A percentile compares a stretch with the other conserved stretches of the same genome.
phyloP scores from a whole-genome alignment of 2,888 invertebrate genomes.

The Sylvicola cinctus region DNA sequence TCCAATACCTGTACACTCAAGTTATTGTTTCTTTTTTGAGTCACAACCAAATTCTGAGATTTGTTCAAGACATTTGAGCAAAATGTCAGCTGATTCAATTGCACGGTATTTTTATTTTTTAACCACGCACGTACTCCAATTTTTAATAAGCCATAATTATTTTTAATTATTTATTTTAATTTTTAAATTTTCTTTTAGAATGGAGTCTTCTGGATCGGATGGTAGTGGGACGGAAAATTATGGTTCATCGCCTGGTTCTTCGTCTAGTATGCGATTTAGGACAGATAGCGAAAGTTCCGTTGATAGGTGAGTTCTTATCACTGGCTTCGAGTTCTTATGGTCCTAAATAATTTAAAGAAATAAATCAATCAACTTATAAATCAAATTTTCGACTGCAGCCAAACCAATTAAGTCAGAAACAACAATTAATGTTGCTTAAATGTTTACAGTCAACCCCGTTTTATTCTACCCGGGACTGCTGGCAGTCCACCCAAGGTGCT shows the following conservation, averaged over 20 bases:
- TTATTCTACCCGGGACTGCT: constrained; percentile 21
- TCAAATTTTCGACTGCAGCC: background rate
- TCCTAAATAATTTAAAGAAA: background rate
- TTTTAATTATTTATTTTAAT: no score
- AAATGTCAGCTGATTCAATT: constrained; percentile 7
- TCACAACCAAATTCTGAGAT: no score
- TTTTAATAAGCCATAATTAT: no score
- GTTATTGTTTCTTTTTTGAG: no score
- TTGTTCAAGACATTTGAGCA: no score
- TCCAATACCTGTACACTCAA: no score
- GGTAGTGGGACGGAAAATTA: constrained; percentile 8
- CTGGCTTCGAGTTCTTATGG: background rate
- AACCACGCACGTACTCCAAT: no score
- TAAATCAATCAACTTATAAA: background rate
- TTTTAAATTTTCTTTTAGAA: constrained; percentile 10
- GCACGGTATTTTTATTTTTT: constrained; percentile 4
- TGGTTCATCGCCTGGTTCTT: constrained; percentile 10
- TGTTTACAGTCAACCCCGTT: constrained; percentile 9
- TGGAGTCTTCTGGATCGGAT: constrained; percentile 12
- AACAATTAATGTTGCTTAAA: background rate
- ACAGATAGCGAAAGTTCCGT: constrained; percentile 22
- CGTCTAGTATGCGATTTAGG: constrained; percentile 12
- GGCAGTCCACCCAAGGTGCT: constrained; percentile 25
- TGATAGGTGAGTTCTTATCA: constrained; percentile 13
- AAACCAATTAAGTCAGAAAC: background rate